A percentile compares a stretch with the other conserved stretches of the same genome.
Evolutionary conservation across 2,113 vertebrate genomes (phyloP).

Genomic region (Gracilinanus agilis): DNA sequence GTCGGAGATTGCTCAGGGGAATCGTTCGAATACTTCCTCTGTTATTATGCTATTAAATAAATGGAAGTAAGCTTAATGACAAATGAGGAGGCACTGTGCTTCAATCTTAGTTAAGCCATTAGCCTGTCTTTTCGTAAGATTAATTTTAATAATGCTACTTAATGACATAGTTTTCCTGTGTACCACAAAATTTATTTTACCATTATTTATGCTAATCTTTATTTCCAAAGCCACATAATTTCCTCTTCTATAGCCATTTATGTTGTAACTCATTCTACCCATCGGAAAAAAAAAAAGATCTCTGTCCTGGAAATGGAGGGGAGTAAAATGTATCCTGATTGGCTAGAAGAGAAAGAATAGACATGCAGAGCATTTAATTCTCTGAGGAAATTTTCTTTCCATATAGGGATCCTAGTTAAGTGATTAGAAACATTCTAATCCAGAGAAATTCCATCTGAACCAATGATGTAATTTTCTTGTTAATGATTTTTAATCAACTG

Average conservation of each 20-base stretch:
- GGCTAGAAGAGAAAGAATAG: neutral
- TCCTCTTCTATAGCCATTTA: neutral
- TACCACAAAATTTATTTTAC: neutral
- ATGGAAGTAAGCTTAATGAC: neutral
- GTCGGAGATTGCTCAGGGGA: constrained; percentile 21
- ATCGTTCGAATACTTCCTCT: constrained; percentile 28
- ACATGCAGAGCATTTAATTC: neutral
- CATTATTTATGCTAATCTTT: constrained; percentile 28
- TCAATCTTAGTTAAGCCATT: neutral
- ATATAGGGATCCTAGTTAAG: neutral
- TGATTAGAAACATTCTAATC: neutral
- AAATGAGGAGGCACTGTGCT: neutral
- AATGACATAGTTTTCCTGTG: neutral
- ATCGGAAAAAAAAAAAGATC: neutral
- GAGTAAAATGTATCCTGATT: neutral
- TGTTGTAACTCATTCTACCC: neutral
- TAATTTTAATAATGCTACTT: neutral
- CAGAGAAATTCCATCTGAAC: neutral
- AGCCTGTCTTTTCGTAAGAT: neutral
- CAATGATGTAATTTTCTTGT: neutral
- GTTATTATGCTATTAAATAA: constrained; percentile 24
- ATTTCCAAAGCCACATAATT: neutral
- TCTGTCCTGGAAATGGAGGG: neutral
- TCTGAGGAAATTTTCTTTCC: constrained; percentile 20
- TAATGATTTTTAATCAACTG: neutral